Conservation (phyloP, 2,797 vertebrate species). For the Myripristis murdjan region DNA sequence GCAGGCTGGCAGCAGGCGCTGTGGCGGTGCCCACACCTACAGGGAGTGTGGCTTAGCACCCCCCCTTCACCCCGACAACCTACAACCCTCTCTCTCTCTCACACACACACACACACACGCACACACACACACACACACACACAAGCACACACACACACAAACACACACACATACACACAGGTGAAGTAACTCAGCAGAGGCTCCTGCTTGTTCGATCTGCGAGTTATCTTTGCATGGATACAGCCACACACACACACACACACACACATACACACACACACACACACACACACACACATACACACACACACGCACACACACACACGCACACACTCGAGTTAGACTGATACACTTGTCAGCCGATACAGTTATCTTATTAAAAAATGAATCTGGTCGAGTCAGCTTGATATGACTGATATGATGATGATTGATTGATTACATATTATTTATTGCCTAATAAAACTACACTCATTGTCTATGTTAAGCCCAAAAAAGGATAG, state of each 20-base stretch:
- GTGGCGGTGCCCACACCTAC: slow-evolving; percentile 80
- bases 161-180: too few species aligned
- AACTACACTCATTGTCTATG: background rate
- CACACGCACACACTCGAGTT: slow-evolving; percentile 17
- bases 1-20: slow-evolving; percentile 87
- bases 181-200: background rate
- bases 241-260: too few species aligned
- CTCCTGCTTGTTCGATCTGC: slow-evolving; percentile 44
- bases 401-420: background rate
- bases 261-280: slow-evolving; percentile 22
- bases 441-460: background rate
- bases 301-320: slow-evolving; percentile 12
- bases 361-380: background rate
- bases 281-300: slow-evolving; percentile 29
- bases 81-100: slow-evolving; percentile 36
- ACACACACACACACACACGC: slow-evolving; percentile 33
- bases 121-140: slow-evolving; percentile 9
- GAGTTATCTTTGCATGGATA: slow-evolving; percentile 33
- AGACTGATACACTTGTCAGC: slow-evolving; percentile 12
- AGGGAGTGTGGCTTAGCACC: slow-evolving; percentile 45
- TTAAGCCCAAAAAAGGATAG: too few species aligned
- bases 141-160: too few species aligned
- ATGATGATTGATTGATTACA: background rate
- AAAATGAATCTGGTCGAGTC: slow-evolving; percentile 5
- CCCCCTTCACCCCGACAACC: background rate